Conservation (phyloP, 2,888 invertebrate genomes). For the Drosophila recens region DNA sequence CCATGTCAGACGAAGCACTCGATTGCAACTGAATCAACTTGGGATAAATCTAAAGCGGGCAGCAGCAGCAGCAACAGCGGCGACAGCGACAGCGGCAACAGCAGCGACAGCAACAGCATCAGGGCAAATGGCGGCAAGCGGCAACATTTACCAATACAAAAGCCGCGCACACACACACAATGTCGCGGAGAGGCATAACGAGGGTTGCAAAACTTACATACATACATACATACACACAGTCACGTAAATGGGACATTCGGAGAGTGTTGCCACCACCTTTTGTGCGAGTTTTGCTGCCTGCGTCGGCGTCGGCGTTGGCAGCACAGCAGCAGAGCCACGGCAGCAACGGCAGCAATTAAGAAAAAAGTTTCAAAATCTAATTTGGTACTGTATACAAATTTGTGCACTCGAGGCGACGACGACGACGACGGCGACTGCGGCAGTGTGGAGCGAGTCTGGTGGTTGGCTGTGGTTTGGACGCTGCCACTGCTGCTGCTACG, state of each 20-base stretch:
- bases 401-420: slow-evolving; percentile 72
- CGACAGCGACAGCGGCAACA: slow-evolving; percentile 34
- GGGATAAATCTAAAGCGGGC: slow-evolving; percentile 57
- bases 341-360: slow-evolving; percentile 73
- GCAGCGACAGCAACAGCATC: slow-evolving; percentile 43
- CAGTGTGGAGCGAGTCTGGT: slow-evolving; percentile 50
- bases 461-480: slow-evolving; percentile 43
- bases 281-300: slow-evolving; percentile 43
- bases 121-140: slow-evolving; percentile 76
- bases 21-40: slow-evolving; percentile 85
- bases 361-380: slow-evolving; percentile 83
- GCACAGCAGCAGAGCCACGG: slow-evolving; percentile 9
- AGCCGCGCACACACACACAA: slow-evolving; percentile 46
- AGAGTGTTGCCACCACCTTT: slow-evolving; percentile 80
- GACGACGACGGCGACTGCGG: slow-evolving; percentile 31
- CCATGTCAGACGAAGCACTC: slow-evolving; percentile 83
- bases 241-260: slow-evolving; percentile 44
- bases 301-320: slow-evolving; percentile 66
- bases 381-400: slow-evolving; percentile 84
- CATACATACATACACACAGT: slow-evolving; percentile 22
- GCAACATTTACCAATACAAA: slow-evolving; percentile 82
- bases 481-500: slow-evolving; percentile 33
- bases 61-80: slow-evolving; percentile 21
- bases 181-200: slow-evolving; percentile 41
- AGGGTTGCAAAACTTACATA: slow-evolving; percentile 67